A percentile compares a stretch with the other conserved stretches of the same genome.
Conservation (phyloP, 2,797 vertebrate genomes). For the Sebastes dallii region DNA sequence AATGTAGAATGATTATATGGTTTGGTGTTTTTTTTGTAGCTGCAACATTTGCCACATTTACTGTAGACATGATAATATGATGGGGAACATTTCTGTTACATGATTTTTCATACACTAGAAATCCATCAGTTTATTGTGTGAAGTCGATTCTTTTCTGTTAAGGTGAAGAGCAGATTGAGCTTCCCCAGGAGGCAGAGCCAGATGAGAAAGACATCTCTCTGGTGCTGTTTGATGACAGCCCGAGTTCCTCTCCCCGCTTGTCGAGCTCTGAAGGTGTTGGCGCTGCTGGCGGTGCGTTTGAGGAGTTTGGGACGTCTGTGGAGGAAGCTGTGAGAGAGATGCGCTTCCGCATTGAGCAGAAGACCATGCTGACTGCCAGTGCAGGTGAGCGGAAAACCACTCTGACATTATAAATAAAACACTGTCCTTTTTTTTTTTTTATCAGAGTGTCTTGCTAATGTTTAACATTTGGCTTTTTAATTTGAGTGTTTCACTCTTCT, state of each 20-base stretch:
- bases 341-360: conserved; percentile 95
- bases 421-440: no score
- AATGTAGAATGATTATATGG: neutral
- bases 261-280: neutral
- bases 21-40: neutral
- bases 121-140: neutral
- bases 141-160: neutral
- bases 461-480: neutral
- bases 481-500: neutral
- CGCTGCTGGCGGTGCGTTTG: conserved; percentile 1
- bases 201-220: conserved; percentile 82
- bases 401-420: neutral
- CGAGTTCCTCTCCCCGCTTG: conserved; percentile 54
- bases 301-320: conserved; percentile 89
- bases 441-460: neutral
- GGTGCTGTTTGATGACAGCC: conserved; percentile 89
- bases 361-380: conserved; percentile 93
- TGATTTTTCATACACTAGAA: neutral
- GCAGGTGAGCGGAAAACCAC: conserved; percentile 83
- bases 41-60: neutral
- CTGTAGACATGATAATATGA: neutral
- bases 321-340: conserved; percentile 97
- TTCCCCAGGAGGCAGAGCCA: neutral
- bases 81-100: neutral
- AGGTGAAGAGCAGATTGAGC: conserved; percentile 51